Base-by-base conservation (phyloP, 37 sponge, comb jelly and placozoan genomes). In the Dysidea cf. avara region DNA sequence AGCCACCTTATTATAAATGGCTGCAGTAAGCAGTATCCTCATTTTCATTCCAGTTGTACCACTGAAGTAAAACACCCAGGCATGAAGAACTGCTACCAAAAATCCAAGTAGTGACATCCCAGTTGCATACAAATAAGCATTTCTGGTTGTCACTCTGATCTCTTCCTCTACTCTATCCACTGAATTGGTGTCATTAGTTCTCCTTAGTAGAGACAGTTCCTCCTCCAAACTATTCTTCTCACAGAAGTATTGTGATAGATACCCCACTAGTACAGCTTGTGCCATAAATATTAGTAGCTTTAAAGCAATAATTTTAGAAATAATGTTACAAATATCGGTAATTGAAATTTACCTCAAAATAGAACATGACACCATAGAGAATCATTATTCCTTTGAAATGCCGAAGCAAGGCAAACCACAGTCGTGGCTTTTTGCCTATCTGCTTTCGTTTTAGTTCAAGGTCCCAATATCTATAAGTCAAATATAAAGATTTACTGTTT, bases 1-100 rank as follows among this genome's bases (percentile, higher is more conserved):
- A n/a, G 46, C 9, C 7, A 79, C 83, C 76, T 89, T 89, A 25
- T 83, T 64, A 53, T 79, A 83, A 53, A 89, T 78, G n/a, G 85
- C 85, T 26, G 54, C 74, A 25, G 90, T 89, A 22, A 65, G 13
- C 5, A 64, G 64, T 54, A 83, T 64, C 7, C 90, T 32, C 2
- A 46, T 22, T n/a, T 79, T 39, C 80, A 89, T 89, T 40, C 90
- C 78, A 20, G 79, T 56, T 47, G 79, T 83, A 33, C 75, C 78
- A 31, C 70, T 79, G 46, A 63, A 39, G 2, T 78, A 57, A 40
- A 72, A 85, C 16, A 66, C 71, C 47, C 78, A 73, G 12, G 71
- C 40, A 39, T 78, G 79, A 36, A 72, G 66, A 7, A 85, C 34
- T 29, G 51, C 29, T 21, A 80, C 36, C 1, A 28, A 17, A n/a